Percentiles rank a stretch among this genome's conserved stretches.
These are phyloP conservation scores for Micrasema longulum DNA, from an alignment of 1,140 invertebrate species.

Conservation along the genomic window DNA sequence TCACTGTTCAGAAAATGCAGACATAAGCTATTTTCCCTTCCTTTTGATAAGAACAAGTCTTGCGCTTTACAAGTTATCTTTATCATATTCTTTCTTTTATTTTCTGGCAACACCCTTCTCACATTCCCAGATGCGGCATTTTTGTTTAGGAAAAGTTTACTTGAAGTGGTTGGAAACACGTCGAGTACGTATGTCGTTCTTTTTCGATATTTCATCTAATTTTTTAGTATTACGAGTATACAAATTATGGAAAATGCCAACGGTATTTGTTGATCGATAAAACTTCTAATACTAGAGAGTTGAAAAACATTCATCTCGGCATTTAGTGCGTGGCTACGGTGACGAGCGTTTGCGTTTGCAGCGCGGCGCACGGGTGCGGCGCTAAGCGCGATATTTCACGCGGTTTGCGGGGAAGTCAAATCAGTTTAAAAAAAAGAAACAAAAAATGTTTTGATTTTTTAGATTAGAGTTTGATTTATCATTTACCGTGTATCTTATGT, in stretches of 20 bases:
- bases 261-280: neutral
- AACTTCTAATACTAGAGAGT: neutral
- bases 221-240: conserved; percentile 17
- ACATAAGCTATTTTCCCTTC: conserved; percentile 27
- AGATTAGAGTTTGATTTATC: too few relatives aligned
- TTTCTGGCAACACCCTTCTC: neutral
- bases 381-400: too few relatives aligned
- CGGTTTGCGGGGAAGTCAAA: too few relatives aligned
- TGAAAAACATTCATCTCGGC: neutral
- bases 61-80: conserved; percentile 29
- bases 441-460: too few relatives aligned
- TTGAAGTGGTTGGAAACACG: conserved; percentile 7
- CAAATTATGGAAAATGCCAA: neutral
- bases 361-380: too few relatives aligned
- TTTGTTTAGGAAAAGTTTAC: conserved; percentile 23
- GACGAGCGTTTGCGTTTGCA: too few relatives aligned
- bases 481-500: too few relatives aligned
- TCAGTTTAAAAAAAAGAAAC: too few relatives aligned
- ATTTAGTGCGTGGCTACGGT: too few relatives aligned
- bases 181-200: neutral
- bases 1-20: conserved; percentile 16
- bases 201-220: conserved; percentile 3
- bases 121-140: conserved; percentile 23
- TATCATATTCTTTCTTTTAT: neutral
- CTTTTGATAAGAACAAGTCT: conserved; percentile 33